Base-by-base conservation (phyloP, 92 coral and sea anemone species). In the Phenganax stokvisi region DNA sequence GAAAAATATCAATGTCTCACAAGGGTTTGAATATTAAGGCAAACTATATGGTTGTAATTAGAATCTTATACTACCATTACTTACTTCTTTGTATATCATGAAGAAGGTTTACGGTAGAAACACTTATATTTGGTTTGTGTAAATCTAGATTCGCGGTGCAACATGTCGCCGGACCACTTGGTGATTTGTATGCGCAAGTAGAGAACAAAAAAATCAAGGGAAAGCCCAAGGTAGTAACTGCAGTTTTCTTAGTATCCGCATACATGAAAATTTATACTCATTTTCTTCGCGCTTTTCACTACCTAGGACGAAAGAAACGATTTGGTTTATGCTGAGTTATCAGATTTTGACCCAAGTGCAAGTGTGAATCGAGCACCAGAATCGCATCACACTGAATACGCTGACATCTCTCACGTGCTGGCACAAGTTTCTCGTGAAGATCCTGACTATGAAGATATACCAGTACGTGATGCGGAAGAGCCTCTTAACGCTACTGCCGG, bases 261-360 rank as follows among this genome's bases (percentile, higher is more conserved):
- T 64, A 12, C 12, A 20, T 64, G 47, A 10, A 7, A 17, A 37
- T 28, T 20, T 64, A 6, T 31, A 47, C 28, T 0, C 37, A 53
- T n/a, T n/a, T 73, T 7, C 51, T 15, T 73, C n/a, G 57, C 51
- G 51, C 51, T 73, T 4, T 52, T 73, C 27, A 13, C 10, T 73
- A 27, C 54, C 55, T 27, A 73, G 77, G 54, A 73, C 51, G 77
- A 56, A 8, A 47, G 29, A 17, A 65, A 54, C 10, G 83, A 79
- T 27, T 64, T 79, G 27, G 83, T 79, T 28, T 79, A 79, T 29
- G 83, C 83, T 51, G 83, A 79, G 44, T 25, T 79, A 51, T 79
- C 83, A 6, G 83, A 79, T 15, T 54, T 79, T 52, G 61, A 54
- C 28, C 83, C 83, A 8, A 54, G 12, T 0, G 51, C 72, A 17